Conservation (phyloP, 2,113 vertebrate genomes). For the Paradisaea rubra region DNA sequence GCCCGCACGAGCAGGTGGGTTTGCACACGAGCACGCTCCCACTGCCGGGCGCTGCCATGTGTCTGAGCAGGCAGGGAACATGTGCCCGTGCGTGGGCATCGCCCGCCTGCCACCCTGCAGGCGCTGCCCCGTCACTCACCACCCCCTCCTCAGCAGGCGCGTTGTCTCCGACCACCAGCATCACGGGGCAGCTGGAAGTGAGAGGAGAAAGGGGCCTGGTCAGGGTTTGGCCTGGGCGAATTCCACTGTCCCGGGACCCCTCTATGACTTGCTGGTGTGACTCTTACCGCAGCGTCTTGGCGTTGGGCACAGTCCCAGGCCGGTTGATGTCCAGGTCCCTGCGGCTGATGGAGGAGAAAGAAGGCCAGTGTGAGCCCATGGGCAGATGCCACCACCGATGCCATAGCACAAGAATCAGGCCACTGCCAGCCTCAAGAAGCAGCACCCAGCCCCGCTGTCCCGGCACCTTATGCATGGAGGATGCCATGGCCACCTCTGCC, state of each 20-base stretch:
- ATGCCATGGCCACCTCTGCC: not conserved
- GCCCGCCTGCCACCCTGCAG: not conserved
- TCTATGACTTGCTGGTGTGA: rapidly evolving
- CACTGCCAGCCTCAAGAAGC: not conserved
- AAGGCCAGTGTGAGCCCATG: not conserved
- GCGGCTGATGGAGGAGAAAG: slow-evolving; percentile 70
- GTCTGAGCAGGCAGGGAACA: not conserved
- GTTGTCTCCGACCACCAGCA: slow-evolving; percentile 96
- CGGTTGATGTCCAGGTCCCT: slow-evolving; percentile 95
- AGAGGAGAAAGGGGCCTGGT: not conserved
- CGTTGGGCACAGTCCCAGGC: slow-evolving; percentile 85
- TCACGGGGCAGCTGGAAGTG: slow-evolving; percentile 85
- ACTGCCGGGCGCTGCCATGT: rapidly evolving
- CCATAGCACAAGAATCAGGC: not conserved
- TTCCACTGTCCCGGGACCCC: not conserved
- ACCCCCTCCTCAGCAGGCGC: slow-evolving; percentile 93
- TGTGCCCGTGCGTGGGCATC: rapidly evolving
- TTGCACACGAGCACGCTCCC: rapidly evolving
- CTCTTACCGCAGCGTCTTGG: slow-evolving; percentile 90
- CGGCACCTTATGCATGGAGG: not conserved
- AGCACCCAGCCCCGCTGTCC: rapidly evolving
- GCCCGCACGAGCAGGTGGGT: rapidly evolving
- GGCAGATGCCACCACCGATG: not conserved
- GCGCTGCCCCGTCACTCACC: slow-evolving; percentile 72
- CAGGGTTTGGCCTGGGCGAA: not conserved